phyloP scores from a whole-genome alignment of 2,888 invertebrate genomes.

The Creontiades dilutus region DNA sequence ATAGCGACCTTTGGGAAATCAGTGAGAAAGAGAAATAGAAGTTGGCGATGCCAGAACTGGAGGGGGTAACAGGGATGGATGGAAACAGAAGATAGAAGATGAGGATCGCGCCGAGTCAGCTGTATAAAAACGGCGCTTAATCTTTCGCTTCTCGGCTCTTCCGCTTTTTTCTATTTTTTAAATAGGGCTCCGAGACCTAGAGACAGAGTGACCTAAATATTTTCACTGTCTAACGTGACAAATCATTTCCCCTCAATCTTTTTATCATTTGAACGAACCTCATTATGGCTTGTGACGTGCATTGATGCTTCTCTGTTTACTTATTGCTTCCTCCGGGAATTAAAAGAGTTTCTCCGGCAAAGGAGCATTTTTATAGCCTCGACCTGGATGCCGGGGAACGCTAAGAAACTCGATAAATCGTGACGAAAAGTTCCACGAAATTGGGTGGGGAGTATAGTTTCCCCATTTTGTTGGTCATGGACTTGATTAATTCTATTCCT shows the following conservation, averaged over 20 bases:
- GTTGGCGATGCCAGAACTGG: slow-evolving; percentile 30
- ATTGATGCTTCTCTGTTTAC: no score
- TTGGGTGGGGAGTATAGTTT: no score
- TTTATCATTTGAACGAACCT: no score
- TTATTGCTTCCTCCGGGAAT: no score
- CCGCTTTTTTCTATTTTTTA: neutral
- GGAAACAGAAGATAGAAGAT: slow-evolving; percentile 39
- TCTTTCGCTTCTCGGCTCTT: slow-evolving; percentile 44
- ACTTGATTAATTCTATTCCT: no score
- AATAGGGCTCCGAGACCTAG: slow-evolving; percentile 3
- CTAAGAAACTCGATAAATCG: no score
- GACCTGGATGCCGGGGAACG: no score
- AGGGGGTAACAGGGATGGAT: slow-evolving; percentile 51
- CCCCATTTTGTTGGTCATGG: no score
- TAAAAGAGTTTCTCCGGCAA: no score
- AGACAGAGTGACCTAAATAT: slow-evolving; percentile 28
- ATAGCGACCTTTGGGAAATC: slow-evolving; percentile 72
- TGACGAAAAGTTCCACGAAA: no score
- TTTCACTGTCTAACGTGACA: neutral
- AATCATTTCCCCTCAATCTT: neutral
- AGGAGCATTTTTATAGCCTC: no score
- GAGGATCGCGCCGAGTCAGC: slow-evolving; percentile 52
- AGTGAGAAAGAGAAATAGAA: slow-evolving; percentile 68
- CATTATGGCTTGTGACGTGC: no score
- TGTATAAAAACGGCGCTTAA: slow-evolving; percentile 69